Conservation (phyloP, 1,140 invertebrate genomes). For the Drosophila mauritiana region DNA sequence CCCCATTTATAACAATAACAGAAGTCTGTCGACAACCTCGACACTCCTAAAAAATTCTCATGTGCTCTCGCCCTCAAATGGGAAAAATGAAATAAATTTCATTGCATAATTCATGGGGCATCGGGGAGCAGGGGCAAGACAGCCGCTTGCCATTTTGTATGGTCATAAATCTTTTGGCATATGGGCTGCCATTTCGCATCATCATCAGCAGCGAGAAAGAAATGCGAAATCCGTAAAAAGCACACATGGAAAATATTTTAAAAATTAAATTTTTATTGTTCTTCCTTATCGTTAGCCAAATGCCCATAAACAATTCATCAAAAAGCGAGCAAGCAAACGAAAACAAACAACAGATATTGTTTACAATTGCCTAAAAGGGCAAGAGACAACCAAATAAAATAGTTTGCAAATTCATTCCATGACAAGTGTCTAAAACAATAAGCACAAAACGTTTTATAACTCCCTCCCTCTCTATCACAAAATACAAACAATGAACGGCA, state of each 20-base stretch:
- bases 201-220: constrained; percentile 11
- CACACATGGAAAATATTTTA: constrained; percentile 50
- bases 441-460: constrained; percentile 58
- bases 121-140: constrained; percentile 16
- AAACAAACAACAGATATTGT: constrained; percentile 32
- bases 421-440: constrained; percentile 76
- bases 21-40: constrained; percentile 43
- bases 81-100: constrained; percentile 77
- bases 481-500: constrained; percentile 42
- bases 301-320: constrained; percentile 48
- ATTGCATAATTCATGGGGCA: constrained; percentile 75
- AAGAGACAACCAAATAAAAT: constrained; percentile 40
- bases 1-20: constrained; percentile 64
- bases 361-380: constrained; percentile 48
- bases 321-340: constrained; percentile 10
- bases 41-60: constrained; percentile 50
- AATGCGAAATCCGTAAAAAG: constrained; percentile 23
- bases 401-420: constrained; percentile 48
- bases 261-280: constrained; percentile 73
- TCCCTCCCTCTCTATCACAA: constrained; percentile 7
- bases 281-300: constrained; percentile 40
- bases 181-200: constrained; percentile 67
- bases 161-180: constrained; percentile 79
- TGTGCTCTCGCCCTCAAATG: constrained; percentile 23
- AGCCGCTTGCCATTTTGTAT: constrained; percentile 58